Base-by-base conservation (phyloP, 2,113 vertebrate species). In the Heteronetta atricapilla region DNA sequence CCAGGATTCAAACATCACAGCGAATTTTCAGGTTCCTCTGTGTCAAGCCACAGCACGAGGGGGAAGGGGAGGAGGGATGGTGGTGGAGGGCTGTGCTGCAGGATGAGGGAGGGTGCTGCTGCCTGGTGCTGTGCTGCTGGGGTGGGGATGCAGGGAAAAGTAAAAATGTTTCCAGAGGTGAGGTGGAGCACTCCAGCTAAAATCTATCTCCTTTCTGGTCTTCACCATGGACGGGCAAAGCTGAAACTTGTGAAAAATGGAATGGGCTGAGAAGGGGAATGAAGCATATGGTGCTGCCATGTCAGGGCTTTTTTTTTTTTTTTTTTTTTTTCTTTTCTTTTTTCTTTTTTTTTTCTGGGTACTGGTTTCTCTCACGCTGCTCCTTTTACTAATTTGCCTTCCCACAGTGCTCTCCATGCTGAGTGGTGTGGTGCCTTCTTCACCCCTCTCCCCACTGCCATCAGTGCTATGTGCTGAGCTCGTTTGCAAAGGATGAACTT, bases 1-100 rank as follows among this genome's bases (percentile, higher is more conserved):
- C 94, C 38, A 29, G 69, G 87, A 64, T 94, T 97, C 95, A 96
- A 95, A 94, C 91, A 94, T 96, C 89, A 22, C 95, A 94, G 91
- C 0, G 19, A 86, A 63, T 95, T 91, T 97, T 93, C 94, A 97
- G 96, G 93, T 95, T 97, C 92, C 92, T 96, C 91, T 93, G 86
- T 83, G 88, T 95, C 77, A 91, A 86, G 63, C 63, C 89, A 73
- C 70, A 63, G 93, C 0, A 5, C 26, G 52, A 33, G 6, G 70
- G 86, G 92, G 92, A 87, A 91, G 81, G 86, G 77, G 13, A 84
- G 64, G 60, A 81, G 60, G 69, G 58, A 52, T 40, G 66, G 13
- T 22, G 77, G 50, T 53, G 86, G 86, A 5, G 60, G 67, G 62
- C n/a, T 22, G 69, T 29, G 26, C 34, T 53, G 31, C 4, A 20